Base-by-base conservation (phyloP, 1,140 invertebrate genomes). In the Solenopsis invicta region DNA sequence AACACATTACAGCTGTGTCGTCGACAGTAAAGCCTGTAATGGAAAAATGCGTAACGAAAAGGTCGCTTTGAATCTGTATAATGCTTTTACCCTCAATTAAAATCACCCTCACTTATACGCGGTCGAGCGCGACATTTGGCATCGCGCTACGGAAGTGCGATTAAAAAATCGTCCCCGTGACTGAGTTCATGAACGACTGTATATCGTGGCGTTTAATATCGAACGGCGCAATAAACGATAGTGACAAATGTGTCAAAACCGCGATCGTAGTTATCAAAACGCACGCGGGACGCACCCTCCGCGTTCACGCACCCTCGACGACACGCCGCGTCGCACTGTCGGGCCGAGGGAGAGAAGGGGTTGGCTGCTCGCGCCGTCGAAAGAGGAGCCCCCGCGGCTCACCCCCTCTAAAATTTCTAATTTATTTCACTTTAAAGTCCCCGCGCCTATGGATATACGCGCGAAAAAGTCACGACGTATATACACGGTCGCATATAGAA, bases 381-480 rank as follows among this genome's bases (percentile, higher is more conserved):
- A 56, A 56, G 54, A 66, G 64, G 54, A 66, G 64, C 50, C n/a
- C 3, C 16, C n/a, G 6, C 29, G 45, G 10, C 54, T 72, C 80
- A n/a, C 48, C 67, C 80, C 37, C 52, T 52, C 18, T 16, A 29
- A 84, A 74, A 75, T 84, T 45, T 93, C 93, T 93, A 93, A 95
- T 95, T 95, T 94, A 94, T 94, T 94, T 94, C 91, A 93, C 90
- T 95, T 95, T 95, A 95, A 95, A 95, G 90, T 94, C 92, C 90
- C 87, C 88, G 76, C 85, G 84, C 41, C 67, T 89, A 56, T 88
- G 89, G 89, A 76, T 91, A 62, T 62, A 81, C 74, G 69, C 81
- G 86, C 54, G 69, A 74, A 84, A 92, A 89, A 92, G 91, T 87
- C 88, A 92, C 87, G 90, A 78, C 48, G 66, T 21, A 85, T 54